Percentiles rank a stretch among this genome's conserved stretches.
These are phyloP conservation scores for Artemisiospiza belli DNA, from an alignment of 2,113 vertebrate species.

Conservation along the genomic window DNA sequence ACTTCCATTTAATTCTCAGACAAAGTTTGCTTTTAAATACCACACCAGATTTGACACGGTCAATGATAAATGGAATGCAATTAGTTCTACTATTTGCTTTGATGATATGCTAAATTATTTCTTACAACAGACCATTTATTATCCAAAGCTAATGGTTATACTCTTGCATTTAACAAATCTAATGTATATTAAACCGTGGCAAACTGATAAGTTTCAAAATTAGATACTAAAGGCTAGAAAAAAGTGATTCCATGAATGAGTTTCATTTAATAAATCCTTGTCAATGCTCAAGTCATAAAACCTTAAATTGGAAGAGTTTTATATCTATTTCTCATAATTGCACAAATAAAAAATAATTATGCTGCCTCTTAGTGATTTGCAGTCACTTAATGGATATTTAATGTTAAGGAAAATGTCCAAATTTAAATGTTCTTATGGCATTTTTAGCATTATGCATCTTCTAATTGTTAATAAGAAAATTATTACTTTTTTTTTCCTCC, in stretches of 20 bases:
- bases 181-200: neutral
- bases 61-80: conserved; percentile 48
- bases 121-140: conserved; percentile 59
- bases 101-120: conserved; percentile 65
- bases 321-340: neutral
- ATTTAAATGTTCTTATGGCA: neutral
- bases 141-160: conserved; percentile 37
- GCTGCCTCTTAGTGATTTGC: neutral
- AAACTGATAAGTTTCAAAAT: conserved; percentile 37
- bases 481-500: neutral
- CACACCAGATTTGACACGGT: conserved; percentile 28
- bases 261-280: conserved; percentile 3
- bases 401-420: neutral
- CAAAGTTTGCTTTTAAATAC: conserved; percentile 52
- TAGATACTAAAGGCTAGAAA: neutral
- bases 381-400: neutral
- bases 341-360: neutral
- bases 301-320: neutral
- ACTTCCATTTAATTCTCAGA: conserved; percentile 34
- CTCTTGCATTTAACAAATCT: conserved; percentile 13
- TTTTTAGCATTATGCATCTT: neutral
- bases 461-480: neutral
- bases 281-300: neutral
- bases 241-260: neutral
- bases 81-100: conserved; percentile 65